A percentile compares a stretch with the other conserved stretches of the same genome.
Conservation (phyloP, 2,113 vertebrate genomes). For the Macaca fascicularis region T2T-MFA8v1.1 NC_088386.1:100198501-100199000, state of each 20-base stretch:
- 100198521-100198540: slow-evolving; percentile 69
- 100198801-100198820: slow-evolving; percentile 82
- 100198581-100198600: slow-evolving; percentile 48
- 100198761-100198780: slow-evolving; percentile 83
- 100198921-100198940: slow-evolving; percentile 64
- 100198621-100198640: slow-evolving; percentile 60
- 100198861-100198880: slow-evolving; percentile 67
- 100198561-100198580: not conserved
- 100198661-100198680: slow-evolving; percentile 72
- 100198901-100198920: slow-evolving; percentile 66
- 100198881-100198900: slow-evolving; percentile 65
- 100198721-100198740: slow-evolving; percentile 83
- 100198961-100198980: slow-evolving; percentile 45
- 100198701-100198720: slow-evolving; percentile 83
- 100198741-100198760: slow-evolving; percentile 86
- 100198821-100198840: slow-evolving; percentile 83
- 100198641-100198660: slow-evolving; percentile 72
- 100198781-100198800: slow-evolving; percentile 82
- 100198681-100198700: slow-evolving; percentile 82
- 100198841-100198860: slow-evolving; percentile 76
- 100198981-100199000: not conserved
- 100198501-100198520: slow-evolving; percentile 68
- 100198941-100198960: slow-evolving; percentile 44
- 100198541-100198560: slow-evolving; percentile 56
- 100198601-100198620: slow-evolving; percentile 11